Evolutionary conservation across 1,140 invertebrate species (phyloP).

Genomic region (Drosophila suzukii): DNA sequence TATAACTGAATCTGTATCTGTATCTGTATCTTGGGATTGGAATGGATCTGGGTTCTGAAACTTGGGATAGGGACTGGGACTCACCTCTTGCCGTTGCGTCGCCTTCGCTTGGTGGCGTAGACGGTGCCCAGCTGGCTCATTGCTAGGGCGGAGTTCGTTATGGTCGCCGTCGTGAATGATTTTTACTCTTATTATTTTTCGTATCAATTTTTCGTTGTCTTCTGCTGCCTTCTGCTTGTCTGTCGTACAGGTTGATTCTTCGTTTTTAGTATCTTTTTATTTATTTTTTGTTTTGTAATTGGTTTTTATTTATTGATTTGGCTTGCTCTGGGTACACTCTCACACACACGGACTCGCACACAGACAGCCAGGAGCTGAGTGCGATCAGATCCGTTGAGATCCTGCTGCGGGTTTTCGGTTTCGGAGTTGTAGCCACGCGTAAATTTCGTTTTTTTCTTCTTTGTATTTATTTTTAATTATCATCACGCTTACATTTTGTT

Average conservation of each 20-base stretch:
- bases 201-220: constrained; percentile 35
- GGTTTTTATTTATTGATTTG: constrained; percentile 74
- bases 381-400: constrained; percentile 46
- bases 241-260: constrained; percentile 19
- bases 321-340: constrained; percentile 49
- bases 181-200: constrained; percentile 56
- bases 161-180: constrained; percentile 84
- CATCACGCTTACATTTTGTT: constrained; percentile 73
- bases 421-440: constrained; percentile 46
- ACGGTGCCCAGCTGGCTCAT: constrained; percentile 97
- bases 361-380: constrained; percentile 49
- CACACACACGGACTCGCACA: constrained; percentile 23
- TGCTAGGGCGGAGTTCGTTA: constrained; percentile 84
- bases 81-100: constrained; percentile 97
- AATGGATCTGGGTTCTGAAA: constrained; percentile 5
- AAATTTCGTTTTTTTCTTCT: constrained; percentile 42
- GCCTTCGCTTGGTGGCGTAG: constrained; percentile 96
- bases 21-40: constrained; percentile 21
- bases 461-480: constrained; percentile 57
- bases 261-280: constrained; percentile 8
- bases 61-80: constrained; percentile 66
- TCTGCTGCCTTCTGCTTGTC: constrained; percentile 13
- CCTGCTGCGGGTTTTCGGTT: constrained; percentile 52
- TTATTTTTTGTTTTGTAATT: constrained; percentile 64
- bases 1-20: constrained; percentile 31